Conservation (phyloP, 2,113 vertebrate species). For the Brevimyrus niger region DNA sequence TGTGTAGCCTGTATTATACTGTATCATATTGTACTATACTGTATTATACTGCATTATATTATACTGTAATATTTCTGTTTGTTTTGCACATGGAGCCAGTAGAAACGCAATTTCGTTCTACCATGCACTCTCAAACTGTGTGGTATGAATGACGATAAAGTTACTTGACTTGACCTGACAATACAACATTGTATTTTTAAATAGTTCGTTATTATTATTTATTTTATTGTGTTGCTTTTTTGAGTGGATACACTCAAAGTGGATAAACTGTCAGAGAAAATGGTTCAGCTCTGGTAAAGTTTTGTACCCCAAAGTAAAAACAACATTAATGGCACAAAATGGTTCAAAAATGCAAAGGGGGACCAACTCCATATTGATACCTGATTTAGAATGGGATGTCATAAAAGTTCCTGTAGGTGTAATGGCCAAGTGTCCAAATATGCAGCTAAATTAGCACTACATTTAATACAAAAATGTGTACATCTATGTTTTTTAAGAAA, state of each 20-base stretch:
- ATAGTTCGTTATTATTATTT: neutral
- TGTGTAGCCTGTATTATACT: too few relatives aligned
- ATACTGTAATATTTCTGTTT: too few relatives aligned
- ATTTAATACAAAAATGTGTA: neutral
- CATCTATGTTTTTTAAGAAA: neutral
- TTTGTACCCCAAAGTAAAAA: neutral
- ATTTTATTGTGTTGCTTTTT: neutral
- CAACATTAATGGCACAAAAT: neutral
- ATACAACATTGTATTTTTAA: neutral
- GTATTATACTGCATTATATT: too few relatives aligned
- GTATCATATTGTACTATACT: too few relatives aligned
- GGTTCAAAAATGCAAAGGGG: neutral
- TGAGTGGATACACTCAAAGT: neutral
- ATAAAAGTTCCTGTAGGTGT: neutral
- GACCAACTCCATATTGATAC: neutral
- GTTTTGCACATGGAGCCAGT: too few relatives aligned
- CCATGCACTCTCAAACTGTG: too few relatives aligned
- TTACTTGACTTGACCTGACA: too few relatives aligned
- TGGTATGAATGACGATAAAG: too few relatives aligned
- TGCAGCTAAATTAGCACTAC: neutral
- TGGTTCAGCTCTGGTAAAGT: neutral
- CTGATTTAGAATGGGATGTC: neutral
- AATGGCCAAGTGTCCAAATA: neutral
- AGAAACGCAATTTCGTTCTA: too few relatives aligned
- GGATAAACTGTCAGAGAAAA: neutral